Evolutionary conservation across 2,113 vertebrate species (phyloP), one percentile per base, ranked within the genome.

Genomic region (Paedocypris sp.): DNA sequence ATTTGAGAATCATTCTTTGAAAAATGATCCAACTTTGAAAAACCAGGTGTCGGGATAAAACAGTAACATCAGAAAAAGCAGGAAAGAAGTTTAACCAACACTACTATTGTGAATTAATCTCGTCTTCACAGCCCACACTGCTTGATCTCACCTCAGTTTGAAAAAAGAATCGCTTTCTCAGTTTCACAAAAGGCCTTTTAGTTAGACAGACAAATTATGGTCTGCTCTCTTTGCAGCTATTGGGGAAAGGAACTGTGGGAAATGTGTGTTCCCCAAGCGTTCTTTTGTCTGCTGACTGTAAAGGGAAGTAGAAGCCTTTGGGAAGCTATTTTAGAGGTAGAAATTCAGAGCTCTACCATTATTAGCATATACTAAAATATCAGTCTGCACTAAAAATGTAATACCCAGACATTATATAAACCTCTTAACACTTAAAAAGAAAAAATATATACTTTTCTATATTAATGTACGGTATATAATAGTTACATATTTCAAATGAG

Each of bases 191-290:
- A 73, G 77, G 69, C 25, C 71, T 68, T 76, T 61, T 83, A 82
- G 80, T 84, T 81, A 82, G 77, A 67, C 73, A 54, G 64, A 69
- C 68, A 80, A 82, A 83, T 86, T 80, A 74, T 71, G 74, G 74
- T 60, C 69, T 33, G 62, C 23, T 66, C 64, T 73, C 53, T 16
- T 62, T 36, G 72, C 65, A 66, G 73, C 60, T 43, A 42, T 22
- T 13, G 62, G 49, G 49, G 4, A 49, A 60, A 51, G 12, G 41
- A 59, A 65, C 58, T 52, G 66, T 15, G 22, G 68, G 62, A 64
- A 67, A 58, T 29, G n/a, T 42, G 77, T 75, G 79, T 71, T 70
- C 73, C 69, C 70, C 64, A 64, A 76, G 74, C 72, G 60, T 51
- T 63, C 72, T 67, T 71, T 70, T 72, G 51, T 68, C 35, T 51